Evolutionary conservation across 1,140 invertebrate genomes (phyloP).

Genomic region (Mizuhopecten yessoensis): DNA sequence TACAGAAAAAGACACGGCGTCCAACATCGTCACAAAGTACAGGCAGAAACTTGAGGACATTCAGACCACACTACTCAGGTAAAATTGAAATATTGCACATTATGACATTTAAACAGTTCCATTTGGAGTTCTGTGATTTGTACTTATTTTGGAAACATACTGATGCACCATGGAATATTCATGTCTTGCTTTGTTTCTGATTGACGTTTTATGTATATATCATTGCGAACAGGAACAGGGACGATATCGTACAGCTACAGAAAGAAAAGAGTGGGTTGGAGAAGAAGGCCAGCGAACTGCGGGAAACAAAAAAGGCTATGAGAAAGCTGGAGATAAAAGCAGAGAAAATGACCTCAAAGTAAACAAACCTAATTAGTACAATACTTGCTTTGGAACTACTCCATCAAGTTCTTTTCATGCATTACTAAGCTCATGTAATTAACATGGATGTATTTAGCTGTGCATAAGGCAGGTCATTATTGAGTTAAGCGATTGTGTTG

Average conservation of each 20-base stretch:
- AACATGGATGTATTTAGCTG: no score
- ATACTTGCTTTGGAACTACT: no score
- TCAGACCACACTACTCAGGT: background rate
- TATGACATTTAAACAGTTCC: no score
- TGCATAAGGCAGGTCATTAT: no score
- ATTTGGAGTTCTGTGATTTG: no score
- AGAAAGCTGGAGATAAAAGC: background rate
- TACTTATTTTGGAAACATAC: no score
- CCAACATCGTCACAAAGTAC: slow-evolving; percentile 1
- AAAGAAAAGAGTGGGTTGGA: slow-evolving; percentile 8
- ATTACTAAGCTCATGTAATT: no score
- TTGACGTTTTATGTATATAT: no score
- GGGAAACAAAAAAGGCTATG: slow-evolving; percentile 1
- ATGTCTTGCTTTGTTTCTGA: no score
- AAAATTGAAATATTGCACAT: background rate
- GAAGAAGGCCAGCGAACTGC: background rate
- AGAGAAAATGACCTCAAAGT: slow-evolving; percentile 24
- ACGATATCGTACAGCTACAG: background rate
- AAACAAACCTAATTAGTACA: background rate
- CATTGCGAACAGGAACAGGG: slow-evolving; percentile 10
- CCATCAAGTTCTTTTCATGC: no score
- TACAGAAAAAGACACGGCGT: background rate
- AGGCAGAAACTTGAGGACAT: background rate
- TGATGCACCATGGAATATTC: no score
- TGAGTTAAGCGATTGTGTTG: no score